Evolutionary conservation across 2,888 invertebrate species (phyloP).

Genomic region (Amphiduros pacificus): DNA sequence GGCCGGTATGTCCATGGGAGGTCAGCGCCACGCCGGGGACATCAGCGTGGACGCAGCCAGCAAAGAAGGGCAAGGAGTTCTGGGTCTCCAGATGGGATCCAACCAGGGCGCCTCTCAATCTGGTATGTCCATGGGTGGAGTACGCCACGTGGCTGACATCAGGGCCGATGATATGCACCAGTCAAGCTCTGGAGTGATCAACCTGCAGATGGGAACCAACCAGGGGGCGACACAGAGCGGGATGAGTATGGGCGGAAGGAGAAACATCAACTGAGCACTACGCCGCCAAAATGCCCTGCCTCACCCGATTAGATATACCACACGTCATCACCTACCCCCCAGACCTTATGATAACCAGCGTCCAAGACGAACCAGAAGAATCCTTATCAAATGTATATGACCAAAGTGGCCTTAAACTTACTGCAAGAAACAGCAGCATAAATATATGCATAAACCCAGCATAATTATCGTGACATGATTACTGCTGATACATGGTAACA

Average conservation of each 20-base stretch:
- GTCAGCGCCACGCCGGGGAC: conserved; percentile 43
- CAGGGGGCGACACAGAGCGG: conserved; percentile 44
- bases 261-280: conserved; percentile 19
- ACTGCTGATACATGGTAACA: too few species aligned
- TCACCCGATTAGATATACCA: too few species aligned
- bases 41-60: conserved; percentile 21
- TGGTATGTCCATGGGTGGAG: conserved; percentile 52
- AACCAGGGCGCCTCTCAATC: conserved; percentile 54
- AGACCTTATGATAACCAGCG: too few species aligned
- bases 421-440: too few species aligned
- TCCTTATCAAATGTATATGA: too few species aligned
- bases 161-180: conserved; percentile 38
- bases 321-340: too few species aligned
- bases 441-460: too few species aligned
- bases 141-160: conserved; percentile 55
- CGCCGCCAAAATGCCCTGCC: too few species aligned
- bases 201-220: conserved; percentile 47
- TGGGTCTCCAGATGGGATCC: conserved; percentile 30
- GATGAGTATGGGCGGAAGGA: conserved; percentile 28
- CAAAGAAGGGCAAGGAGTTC: conserved; percentile 11
- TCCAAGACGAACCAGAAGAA: too few species aligned
- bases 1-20: conserved; percentile 52
- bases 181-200: conserved; percentile 39
- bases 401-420: too few species aligned
- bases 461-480: too few species aligned